These are phyloP conservation scores for Nothura maculosa DNA, from an alignment of 2,797 vertebrate genomes.

Conservation along the genomic window DNA sequence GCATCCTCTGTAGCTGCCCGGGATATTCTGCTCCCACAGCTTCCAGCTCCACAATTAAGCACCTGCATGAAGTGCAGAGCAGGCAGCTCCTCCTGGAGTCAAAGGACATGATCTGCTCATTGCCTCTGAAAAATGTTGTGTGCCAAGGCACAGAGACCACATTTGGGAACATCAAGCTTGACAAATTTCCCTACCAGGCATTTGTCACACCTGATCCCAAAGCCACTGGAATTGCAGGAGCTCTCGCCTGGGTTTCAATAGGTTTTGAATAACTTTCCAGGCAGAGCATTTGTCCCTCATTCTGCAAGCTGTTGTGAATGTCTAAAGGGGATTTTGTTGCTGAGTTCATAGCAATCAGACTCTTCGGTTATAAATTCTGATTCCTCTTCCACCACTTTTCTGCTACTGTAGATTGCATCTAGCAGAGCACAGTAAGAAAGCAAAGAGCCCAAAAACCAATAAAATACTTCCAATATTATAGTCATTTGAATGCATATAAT, in stretches of 20 bases:
- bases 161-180: background rate
- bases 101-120: background rate
- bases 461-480: background rate
- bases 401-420: background rate
- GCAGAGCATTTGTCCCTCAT: background rate
- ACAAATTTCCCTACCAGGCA: background rate
- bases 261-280: background rate
- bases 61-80: background rate
- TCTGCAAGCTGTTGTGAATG: background rate
- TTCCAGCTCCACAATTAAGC: background rate
- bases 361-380: background rate
- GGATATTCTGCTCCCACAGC: background rate
- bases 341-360: background rate
- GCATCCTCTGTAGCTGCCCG: background rate
- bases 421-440: background rate
- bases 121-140: background rate
- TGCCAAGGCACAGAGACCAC: background rate
- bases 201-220: background rate
- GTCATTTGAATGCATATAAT: too few relatives aligned
- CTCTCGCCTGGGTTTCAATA: background rate
- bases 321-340: background rate
- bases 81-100: background rate
- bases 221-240: background rate
- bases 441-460: background rate
- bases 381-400: background rate